These are phyloP conservation scores for Numenius phaeopus DNA, from an alignment of 2,797 vertebrate species.

Conservation along the genomic window DNA sequence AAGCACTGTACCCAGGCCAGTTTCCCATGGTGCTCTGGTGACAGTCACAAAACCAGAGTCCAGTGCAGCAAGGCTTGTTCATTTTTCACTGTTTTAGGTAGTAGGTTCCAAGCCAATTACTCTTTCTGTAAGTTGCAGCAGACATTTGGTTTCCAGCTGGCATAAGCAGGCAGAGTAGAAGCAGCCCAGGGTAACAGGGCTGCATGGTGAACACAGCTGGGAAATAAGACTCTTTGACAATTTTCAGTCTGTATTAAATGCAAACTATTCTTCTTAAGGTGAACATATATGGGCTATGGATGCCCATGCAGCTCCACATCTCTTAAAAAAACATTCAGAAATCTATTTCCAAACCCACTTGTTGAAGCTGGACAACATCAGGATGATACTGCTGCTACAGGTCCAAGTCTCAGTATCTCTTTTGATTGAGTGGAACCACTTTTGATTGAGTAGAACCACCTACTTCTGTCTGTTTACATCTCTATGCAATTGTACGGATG, in stretches of 20 bases:
- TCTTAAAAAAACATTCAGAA: neutral
- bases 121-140: neutral
- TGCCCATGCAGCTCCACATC: neutral
- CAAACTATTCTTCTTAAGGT: neutral
- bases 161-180: neutral
- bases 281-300: fast-evolving
- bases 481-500: neutral
- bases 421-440: neutral
- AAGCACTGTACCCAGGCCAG: neutral
- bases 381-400: neutral
- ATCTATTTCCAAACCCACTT: neutral
- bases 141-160: neutral
- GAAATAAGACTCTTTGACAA: neutral
- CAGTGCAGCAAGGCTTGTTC: neutral
- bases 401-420: neutral
- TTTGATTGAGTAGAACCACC: neutral
- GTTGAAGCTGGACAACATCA: neutral
- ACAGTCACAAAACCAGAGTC: neutral
- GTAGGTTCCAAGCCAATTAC: neutral
- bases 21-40: neutral
- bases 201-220: neutral
- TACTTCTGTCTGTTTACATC: neutral
- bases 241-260: neutral
- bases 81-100: neutral
- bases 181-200: neutral